phyloP scores from a whole-genome alignment of 2,113 vertebrate species.

The Nettapus auritus region DNA sequence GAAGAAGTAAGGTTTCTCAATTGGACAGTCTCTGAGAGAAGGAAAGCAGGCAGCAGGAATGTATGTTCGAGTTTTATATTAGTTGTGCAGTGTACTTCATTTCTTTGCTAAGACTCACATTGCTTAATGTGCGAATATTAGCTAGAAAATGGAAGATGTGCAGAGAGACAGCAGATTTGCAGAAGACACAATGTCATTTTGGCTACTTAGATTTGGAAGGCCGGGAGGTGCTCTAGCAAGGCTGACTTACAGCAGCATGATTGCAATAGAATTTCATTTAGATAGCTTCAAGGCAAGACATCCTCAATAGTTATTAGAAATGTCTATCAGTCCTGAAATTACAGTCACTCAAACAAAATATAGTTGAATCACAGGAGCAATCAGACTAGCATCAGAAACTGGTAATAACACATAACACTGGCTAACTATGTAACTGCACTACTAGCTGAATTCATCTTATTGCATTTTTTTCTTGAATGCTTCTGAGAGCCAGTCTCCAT shows the following conservation, averaged over 20 bases:
- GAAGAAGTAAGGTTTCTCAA: not conserved
- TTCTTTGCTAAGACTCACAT: not conserved
- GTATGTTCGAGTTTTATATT: not conserved
- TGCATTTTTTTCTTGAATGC: not conserved
- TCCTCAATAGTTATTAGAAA: conserved; percentile 1
- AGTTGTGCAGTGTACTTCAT: not conserved
- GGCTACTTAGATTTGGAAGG: not conserved
- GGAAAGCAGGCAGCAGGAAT: not conserved
- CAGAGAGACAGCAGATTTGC: not conserved
- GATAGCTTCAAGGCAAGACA: not conserved
- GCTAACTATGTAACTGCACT: not conserved
- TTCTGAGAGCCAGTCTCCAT: not conserved
- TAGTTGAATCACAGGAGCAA: not conserved
- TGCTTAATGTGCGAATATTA: conserved; percentile 21
- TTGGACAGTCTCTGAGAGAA: not conserved
- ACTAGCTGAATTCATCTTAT: not conserved
- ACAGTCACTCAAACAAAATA: not conserved
- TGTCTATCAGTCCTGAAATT: not conserved
- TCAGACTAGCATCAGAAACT: not conserved
- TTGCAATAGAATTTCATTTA: not conserved
- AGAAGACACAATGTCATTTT: not conserved
- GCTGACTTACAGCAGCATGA: not conserved
- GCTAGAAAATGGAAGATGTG: not conserved
- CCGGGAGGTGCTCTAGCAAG: not conserved
- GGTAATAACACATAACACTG: not conserved